Evolutionary conservation across 2,888 invertebrate genomes (phyloP).

Genomic region (Diadegma fenestrale): DNA sequence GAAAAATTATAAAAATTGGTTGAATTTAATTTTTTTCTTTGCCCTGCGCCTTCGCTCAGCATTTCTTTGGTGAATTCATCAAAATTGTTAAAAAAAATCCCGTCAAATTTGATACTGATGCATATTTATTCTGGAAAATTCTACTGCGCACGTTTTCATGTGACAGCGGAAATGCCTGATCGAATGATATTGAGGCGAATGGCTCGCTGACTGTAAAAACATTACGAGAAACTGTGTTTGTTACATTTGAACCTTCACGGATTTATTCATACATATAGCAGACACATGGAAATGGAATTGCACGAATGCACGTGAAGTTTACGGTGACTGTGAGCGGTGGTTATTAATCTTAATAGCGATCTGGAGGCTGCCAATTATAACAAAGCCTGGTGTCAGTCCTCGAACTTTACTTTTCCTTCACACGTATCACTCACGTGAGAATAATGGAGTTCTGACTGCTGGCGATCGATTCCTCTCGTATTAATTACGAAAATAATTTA

Average conservation of each 20-base stretch:
- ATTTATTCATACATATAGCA: background rate
- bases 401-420: slow-evolving; percentile 48
- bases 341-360: slow-evolving; percentile 84
- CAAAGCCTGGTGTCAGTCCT: slow-evolving; percentile 81
- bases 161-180: no score
- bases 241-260: background rate
- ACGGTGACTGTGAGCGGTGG: slow-evolving; percentile 76
- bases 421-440: slow-evolving; percentile 10
- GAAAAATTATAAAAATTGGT: background rate
- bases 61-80: no score
- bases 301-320: slow-evolving; percentile 57
- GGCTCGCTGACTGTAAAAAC: background rate
- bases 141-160: no score
- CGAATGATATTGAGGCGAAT: background rate
- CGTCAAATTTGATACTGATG: no score
- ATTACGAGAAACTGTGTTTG: background rate
- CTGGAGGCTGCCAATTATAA: slow-evolving; percentile 82
- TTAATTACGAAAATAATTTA: slow-evolving; percentile 27
- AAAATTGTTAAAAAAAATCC: no score
- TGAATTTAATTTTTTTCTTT: background rate
- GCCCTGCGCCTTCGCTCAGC: no score
- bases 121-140: no score
- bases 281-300: slow-evolving; percentile 19
- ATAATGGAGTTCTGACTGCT: slow-evolving; percentile 7
- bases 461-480: slow-evolving; percentile 26